A percentile compares a stretch with the other conserved stretches of the same genome.
These are phyloP conservation scores for Hippocampus zosterae DNA, from an alignment of 2,113 vertebrate genomes.

Conservation along the genomic window DNA sequence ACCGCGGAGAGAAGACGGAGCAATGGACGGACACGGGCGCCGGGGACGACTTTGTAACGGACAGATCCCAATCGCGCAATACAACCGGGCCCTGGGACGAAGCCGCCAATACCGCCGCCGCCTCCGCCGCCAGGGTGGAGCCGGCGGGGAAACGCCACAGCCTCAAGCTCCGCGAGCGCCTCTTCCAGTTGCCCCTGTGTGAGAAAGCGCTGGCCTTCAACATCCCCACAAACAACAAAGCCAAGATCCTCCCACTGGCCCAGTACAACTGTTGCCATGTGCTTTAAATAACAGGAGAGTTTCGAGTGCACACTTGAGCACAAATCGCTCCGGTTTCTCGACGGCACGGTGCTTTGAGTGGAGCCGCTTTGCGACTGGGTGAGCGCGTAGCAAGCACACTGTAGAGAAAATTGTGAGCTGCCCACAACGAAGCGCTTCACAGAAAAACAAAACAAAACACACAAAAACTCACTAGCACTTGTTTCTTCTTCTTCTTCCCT, in stretches of 20 bases:
- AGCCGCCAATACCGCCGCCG: background rate
- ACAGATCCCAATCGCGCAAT: slow-evolving; percentile 28
- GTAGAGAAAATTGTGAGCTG: slow-evolving; percentile 30
- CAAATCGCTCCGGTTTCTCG: background rate
- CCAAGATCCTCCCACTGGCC: slow-evolving; percentile 80
- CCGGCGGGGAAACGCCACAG: slow-evolving; percentile 71
- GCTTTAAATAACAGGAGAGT: slow-evolving; percentile 58
- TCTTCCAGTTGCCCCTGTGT: slow-evolving; percentile 76
- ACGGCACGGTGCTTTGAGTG: slow-evolving; percentile 24
- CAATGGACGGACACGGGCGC: slow-evolving; percentile 9
- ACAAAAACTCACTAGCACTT: slow-evolving; percentile 23
- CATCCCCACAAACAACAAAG: slow-evolving; percentile 75
- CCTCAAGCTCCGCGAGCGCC: slow-evolving; percentile 71
- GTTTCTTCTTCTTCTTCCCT: slow-evolving; percentile 18
- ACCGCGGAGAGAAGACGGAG: slow-evolving; percentile 3
- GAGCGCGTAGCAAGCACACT: background rate
- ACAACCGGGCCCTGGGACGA: slow-evolving; percentile 39
- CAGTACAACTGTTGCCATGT: slow-evolving; percentile 90
- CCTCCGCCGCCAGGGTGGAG: slow-evolving; percentile 57
- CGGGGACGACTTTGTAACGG: slow-evolving; percentile 37
- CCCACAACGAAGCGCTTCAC: slow-evolving; percentile 37
- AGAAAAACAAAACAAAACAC: slow-evolving; percentile 4
- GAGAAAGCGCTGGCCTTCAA: slow-evolving; percentile 78
- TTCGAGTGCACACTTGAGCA: background rate
- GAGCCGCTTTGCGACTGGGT: slow-evolving; percentile 35